These are phyloP conservation scores for Ophioninae sp. DNA, from an alignment of 2,888 invertebrate species.

Conservation along the genomic window DNA sequence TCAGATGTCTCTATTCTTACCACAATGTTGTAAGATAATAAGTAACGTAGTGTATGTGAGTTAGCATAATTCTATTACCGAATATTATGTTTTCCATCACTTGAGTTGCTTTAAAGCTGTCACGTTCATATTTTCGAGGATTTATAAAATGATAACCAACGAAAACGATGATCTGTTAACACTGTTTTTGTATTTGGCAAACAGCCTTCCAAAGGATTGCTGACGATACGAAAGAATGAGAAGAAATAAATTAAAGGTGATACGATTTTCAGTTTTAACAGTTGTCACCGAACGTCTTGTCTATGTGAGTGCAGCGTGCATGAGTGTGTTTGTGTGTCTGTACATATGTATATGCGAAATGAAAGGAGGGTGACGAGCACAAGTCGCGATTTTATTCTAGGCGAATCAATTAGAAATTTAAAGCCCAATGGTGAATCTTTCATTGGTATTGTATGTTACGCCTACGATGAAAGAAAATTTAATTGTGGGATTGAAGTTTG, in stretches of 20 bases:
- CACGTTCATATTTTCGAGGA: background rate
- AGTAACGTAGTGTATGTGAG: background rate
- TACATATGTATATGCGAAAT: slow-evolving; percentile 28
- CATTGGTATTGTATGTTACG: slow-evolving; percentile 3
- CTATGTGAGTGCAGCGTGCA: background rate
- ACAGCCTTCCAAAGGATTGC: background rate
- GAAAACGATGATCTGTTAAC: background rate
- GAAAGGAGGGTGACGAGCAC: slow-evolving; percentile 23
- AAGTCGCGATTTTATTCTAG: slow-evolving; percentile 3
- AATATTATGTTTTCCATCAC: background rate
- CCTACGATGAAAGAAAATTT: background rate
- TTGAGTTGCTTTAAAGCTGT: background rate
- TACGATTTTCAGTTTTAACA: background rate
- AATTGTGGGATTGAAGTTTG: background rate
- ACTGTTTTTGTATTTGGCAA: background rate
- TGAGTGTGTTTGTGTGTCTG: background rate
- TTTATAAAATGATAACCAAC: background rate
- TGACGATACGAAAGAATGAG: background rate
- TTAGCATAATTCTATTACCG: background rate
- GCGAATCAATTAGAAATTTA: slow-evolving; percentile 3
- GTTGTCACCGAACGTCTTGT: slow-evolving; percentile 3
- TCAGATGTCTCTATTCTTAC: background rate
- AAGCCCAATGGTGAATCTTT: slow-evolving; percentile 14
- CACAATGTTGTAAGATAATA: background rate
- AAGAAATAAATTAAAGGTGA: background rate